Evolutionary conservation across 2,113 vertebrate genomes (phyloP).

Genomic region (Cephalopterus ornatus): DNA sequence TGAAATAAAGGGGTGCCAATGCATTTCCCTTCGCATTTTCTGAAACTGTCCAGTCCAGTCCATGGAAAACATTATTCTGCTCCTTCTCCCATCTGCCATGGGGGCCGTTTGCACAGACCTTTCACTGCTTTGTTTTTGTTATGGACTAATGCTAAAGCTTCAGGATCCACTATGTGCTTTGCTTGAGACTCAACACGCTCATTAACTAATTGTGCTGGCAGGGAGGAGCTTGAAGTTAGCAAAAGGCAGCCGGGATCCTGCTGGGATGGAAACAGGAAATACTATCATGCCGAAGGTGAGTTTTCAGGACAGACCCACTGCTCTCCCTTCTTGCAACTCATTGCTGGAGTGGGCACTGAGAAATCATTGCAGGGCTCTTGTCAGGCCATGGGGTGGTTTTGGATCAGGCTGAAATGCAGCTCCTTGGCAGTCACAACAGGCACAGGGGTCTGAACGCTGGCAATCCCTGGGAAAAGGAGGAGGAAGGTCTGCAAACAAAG

Average conservation of each 20-base stretch:
- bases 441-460: not conserved
- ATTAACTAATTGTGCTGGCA: slow-evolving; percentile 26
- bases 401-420: not conserved
- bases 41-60: not conserved
- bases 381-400: not conserved
- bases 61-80: not conserved
- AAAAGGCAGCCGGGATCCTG: not conserved
- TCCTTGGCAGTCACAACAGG: not conserved
- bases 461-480: not conserved
- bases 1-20: not conserved
- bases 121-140: not conserved
- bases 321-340: accelerated
- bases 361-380: not conserved
- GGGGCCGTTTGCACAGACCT: not conserved
- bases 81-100: not conserved
- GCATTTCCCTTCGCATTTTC: not conserved
- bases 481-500: not conserved
- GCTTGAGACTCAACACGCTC: not conserved
- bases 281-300: not conserved
- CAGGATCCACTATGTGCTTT: not conserved
- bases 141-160: not conserved
- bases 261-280: not conserved
- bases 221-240: not conserved
- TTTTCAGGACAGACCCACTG: not conserved
- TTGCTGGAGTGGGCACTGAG: not conserved